Conservation (phyloP, 1,140 invertebrate species). For the Drosophila gunungcola region DNA sequence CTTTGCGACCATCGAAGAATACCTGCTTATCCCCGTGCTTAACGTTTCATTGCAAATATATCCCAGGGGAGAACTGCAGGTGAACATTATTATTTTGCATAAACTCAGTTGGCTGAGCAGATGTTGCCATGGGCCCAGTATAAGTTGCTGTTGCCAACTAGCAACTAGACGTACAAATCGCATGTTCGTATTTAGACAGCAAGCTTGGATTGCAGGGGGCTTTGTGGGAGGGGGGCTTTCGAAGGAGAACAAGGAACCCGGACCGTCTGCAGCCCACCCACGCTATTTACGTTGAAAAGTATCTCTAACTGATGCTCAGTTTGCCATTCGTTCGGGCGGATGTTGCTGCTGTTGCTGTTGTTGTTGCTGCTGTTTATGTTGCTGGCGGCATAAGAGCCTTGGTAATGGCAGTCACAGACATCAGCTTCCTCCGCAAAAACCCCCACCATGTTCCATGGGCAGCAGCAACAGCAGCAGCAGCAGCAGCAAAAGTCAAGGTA, state of each 20-base stretch:
- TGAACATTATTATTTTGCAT: conserved; percentile 43
- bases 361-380: conserved; percentile 42
- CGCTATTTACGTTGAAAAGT: conserved; percentile 68
- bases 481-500: conserved; percentile 71
- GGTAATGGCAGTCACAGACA: conserved; percentile 61
- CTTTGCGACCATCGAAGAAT: neutral
- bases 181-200: conserved; percentile 45
- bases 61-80: neutral
- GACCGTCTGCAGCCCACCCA: conserved; percentile 56
- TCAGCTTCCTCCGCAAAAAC: conserved; percentile 26
- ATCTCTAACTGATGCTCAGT: conserved; percentile 74
- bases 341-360: conserved; percentile 28
- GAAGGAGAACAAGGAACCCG: neutral
- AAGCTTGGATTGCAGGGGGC: conserved; percentile 10
- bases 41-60: neutral
- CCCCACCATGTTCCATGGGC: conserved; percentile 17
- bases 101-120: conserved; percentile 9
- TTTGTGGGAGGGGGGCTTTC: neutral
- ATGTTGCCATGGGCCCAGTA: conserved; percentile 34
- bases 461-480: conserved; percentile 5
- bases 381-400: conserved; percentile 39
- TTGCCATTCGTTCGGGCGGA: conserved; percentile 56
- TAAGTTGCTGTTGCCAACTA: conserved; percentile 30
- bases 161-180: conserved; percentile 42
- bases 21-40: conserved; percentile 1